Conservation (phyloP, 2,113 vertebrate genomes). For the Ceyx melanurus region DNA sequence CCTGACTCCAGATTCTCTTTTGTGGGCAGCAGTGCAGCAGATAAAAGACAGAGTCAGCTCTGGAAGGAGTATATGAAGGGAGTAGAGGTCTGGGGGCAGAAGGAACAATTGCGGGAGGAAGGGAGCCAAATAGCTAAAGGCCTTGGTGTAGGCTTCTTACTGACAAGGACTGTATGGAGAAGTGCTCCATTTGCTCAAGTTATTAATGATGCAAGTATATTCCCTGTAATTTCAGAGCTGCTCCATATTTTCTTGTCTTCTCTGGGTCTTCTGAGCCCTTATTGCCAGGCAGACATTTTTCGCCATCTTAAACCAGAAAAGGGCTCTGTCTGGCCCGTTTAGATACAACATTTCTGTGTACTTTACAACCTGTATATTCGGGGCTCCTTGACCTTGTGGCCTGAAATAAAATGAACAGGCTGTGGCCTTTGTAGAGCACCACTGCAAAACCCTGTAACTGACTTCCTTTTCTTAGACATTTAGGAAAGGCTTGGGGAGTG, state of each 20-base stretch:
- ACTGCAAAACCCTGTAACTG: neutral
- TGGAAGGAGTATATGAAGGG: neutral
- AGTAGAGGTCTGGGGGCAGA: neutral
- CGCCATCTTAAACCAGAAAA: neutral
- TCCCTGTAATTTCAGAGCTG: neutral
- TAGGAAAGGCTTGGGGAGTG: neutral
- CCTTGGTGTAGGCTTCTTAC: neutral
- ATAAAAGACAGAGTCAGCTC: neutral
- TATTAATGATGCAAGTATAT: neutral
- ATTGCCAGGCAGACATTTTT: neutral
- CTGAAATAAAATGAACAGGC: neutral
- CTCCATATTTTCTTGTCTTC: neutral
- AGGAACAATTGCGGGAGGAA: neutral
- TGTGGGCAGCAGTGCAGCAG: neutral
- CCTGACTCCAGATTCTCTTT: too few species aligned
- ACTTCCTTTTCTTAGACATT: neutral
- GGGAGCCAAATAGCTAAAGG: neutral
- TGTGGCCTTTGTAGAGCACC: neutral
- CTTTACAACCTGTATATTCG: neutral
- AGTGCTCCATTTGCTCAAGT: neutral
- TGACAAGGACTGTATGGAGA: neutral
- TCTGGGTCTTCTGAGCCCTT: neutral
- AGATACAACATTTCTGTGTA: neutral
- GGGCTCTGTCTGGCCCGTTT: neutral
- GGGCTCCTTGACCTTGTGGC: neutral